These are phyloP conservation scores for Nothocercus julius DNA, from an alignment of 2,113 vertebrate genomes.

Conservation along the genomic window DNA sequence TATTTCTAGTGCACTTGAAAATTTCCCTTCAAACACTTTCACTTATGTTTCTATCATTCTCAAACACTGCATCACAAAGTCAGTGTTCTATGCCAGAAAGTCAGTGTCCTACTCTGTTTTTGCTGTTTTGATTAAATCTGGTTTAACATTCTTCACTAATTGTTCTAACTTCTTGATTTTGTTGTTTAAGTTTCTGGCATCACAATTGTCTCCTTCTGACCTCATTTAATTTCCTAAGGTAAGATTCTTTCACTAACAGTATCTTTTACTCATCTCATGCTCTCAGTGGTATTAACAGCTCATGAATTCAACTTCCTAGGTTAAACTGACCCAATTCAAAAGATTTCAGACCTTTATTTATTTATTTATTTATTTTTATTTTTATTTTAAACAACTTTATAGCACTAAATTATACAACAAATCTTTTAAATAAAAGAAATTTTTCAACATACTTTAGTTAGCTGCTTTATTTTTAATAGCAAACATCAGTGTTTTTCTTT, in stretches of 20 bases:
- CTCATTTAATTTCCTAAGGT: not conserved
- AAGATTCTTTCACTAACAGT: not conserved
- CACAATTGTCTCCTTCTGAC: not conserved
- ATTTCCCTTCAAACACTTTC: accelerated
- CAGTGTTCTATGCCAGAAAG: not conserved
- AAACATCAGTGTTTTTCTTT: not conserved
- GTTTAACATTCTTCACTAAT: not conserved
- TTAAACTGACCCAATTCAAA: not conserved
- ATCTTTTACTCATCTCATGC: not conserved
- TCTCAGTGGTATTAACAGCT: not conserved
- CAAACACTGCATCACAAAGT: not conserved
- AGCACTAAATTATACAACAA: not conserved
- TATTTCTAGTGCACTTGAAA: not conserved
- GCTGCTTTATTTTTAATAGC: not conserved
- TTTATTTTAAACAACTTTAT: not conserved
- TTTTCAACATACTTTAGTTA: not conserved
- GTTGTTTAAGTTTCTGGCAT: not conserved
- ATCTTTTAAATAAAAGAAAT: not conserved
- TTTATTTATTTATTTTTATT: not conserved
- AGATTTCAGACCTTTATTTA: accelerated
- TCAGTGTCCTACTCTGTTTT: not conserved
- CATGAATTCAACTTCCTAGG: not conserved
- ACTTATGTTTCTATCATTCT: not conserved
- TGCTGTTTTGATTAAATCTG: not conserved
- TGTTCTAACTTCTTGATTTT: not conserved